Percentiles rank a stretch among this genome's conserved stretches.
Evolutionary conservation across 2,888 invertebrate species (phyloP).

Genomic region (Apodemia zela): DNA sequence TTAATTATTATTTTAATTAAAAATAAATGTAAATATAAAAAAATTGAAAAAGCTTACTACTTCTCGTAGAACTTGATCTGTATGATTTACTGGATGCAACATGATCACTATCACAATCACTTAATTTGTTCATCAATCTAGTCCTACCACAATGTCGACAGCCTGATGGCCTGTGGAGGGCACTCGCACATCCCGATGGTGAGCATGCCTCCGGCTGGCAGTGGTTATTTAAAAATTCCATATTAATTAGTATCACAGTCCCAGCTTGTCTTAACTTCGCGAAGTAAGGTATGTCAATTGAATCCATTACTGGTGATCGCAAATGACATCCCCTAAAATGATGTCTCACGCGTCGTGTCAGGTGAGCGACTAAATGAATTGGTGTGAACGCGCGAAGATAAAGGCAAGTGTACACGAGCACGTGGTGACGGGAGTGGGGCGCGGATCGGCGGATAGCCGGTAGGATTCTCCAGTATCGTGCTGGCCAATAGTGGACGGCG

Average conservation of each 20-base stretch:
- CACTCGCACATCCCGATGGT: constrained; percentile 39
- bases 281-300: constrained; percentile 60
- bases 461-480: constrained; percentile 46
- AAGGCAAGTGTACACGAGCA: constrained; percentile 57
- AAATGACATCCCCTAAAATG: constrained; percentile 67
- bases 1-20: background rate
- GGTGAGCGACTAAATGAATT: constrained; percentile 72
- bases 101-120: constrained; percentile 74
- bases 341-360: constrained; percentile 69
- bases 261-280: constrained; percentile 59
- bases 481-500: constrained; percentile 53
- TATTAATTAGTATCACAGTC: constrained; percentile 66
- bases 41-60: constrained; percentile 59
- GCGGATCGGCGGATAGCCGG: constrained; percentile 52
- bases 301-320: constrained; percentile 66
- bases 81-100: constrained; percentile 60
- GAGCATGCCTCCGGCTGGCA: constrained; percentile 41
- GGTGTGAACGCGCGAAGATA: constrained; percentile 70
- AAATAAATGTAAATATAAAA: background rate
- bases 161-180: constrained; percentile 45
- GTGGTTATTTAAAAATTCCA: constrained; percentile 49
- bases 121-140: constrained; percentile 64
- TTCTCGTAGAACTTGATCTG: constrained; percentile 61
- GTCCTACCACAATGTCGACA: constrained; percentile 71
- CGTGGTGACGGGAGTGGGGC: constrained; percentile 58